phyloP scores from a whole-genome alignment of 37 sponge, comb jelly and placozoan genomes.

The Bolinopsis microptera region DNA sequence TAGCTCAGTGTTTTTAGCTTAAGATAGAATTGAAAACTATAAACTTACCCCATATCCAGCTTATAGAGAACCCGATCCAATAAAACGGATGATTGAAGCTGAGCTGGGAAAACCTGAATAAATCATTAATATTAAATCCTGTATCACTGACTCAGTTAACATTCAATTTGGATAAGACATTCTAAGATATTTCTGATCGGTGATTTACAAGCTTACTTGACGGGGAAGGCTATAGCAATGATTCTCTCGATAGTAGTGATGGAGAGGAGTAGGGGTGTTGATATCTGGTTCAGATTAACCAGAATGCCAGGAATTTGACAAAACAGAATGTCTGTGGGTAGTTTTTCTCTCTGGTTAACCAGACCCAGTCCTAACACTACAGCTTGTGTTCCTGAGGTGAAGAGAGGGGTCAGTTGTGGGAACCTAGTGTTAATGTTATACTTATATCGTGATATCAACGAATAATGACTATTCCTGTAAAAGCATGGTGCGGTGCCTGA shows the following conservation, averaged over 20 bases:
- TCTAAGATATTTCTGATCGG: no score
- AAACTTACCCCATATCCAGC: slow-evolving; percentile 44
- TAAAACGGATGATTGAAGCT: slow-evolving; percentile 1
- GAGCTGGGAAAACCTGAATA: slow-evolving; percentile 11
- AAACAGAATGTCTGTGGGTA: not conserved
- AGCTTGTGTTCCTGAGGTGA: not conserved
- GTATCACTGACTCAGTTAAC: no score
- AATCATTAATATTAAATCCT: no score
- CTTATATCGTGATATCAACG: no score
- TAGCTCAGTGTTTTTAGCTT: no score
- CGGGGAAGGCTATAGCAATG: not conserved
- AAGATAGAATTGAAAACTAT: no score
- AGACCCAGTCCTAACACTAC: not conserved
- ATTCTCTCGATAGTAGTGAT: slow-evolving; percentile 23
- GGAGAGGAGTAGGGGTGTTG: slow-evolving; percentile 8
- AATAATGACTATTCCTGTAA: no score
- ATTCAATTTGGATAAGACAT: no score
- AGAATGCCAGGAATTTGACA: slow-evolving; percentile 16
- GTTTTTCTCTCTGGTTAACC: not conserved
- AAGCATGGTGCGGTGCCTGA: no score
- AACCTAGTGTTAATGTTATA: no score
- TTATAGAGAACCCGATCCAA: slow-evolving; percentile 1
- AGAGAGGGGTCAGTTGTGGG: not conserved
- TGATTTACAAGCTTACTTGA: no score
- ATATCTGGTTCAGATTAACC: slow-evolving; percentile 37